A percentile compares a stretch with the other conserved stretches of the same genome.
phyloP scores from a whole-genome alignment of 2,888 invertebrate genomes.

The Ophion slaviceki region DNA sequence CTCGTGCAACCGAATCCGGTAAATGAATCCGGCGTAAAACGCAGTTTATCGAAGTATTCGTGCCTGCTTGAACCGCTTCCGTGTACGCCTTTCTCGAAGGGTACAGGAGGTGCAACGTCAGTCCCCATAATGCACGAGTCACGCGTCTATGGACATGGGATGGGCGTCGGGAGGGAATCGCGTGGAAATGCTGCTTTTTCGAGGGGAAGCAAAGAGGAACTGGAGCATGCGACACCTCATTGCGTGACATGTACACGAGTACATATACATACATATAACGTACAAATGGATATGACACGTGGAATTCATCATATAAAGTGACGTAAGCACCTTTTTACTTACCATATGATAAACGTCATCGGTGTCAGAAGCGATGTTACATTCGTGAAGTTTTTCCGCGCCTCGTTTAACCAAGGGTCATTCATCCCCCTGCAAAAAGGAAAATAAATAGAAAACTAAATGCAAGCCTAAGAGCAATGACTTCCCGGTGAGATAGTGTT shows the following conservation, averaged over 20 bases:
- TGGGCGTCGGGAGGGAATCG: slow-evolving; percentile 35
- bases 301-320: too few relatives aligned
- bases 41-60: slow-evolving; percentile 14
- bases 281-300: background rate
- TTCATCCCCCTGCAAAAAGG: too few relatives aligned
- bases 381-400: background rate
- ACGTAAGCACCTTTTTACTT: too few relatives aligned
- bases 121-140: slow-evolving; percentile 27
- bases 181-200: slow-evolving; percentile 52
- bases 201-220: slow-evolving; percentile 30
- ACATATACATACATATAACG: background rate
- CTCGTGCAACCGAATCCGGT: too few relatives aligned
- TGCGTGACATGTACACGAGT: slow-evolving; percentile 32
- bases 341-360: too few relatives aligned
- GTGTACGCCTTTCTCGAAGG: background rate
- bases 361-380: too few relatives aligned
- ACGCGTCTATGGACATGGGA: slow-evolving; percentile 30
- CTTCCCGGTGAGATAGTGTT: too few relatives aligned
- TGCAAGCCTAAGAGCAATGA: too few relatives aligned
- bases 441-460: too few relatives aligned
- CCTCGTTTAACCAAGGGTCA: too few relatives aligned
- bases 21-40: background rate
- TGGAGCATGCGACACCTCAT: slow-evolving; percentile 60
- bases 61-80: slow-evolving; percentile 1
- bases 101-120: slow-evolving; percentile 23